Evolutionary conservation across 2,113 vertebrate genomes (phyloP), one percentile per base, ranked within the genome.

Genomic region (Tyrannus savana): DNA sequence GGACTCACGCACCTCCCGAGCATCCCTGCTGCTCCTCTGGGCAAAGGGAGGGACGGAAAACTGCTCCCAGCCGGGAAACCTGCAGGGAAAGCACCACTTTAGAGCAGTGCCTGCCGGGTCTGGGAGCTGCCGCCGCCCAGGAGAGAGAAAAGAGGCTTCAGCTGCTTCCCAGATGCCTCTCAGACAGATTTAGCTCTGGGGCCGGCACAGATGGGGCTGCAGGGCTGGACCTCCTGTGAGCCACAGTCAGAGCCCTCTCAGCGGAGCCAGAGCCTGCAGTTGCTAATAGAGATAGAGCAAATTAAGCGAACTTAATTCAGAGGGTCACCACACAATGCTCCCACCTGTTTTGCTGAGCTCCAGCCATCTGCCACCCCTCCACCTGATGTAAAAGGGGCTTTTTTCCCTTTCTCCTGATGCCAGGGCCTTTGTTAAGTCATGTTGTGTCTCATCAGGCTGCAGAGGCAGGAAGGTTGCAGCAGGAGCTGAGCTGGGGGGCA

Each of bases 291-390:
- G 97, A 87, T 62, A 21, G 4, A 77, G 94, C 97, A 97, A 97
- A 98, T 98, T 97, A 97, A 94, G 87, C 93, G 81, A 42, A 83
- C 93, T 95, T 97, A 95, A 96, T 97, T 95, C 47, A 60, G 92
- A 84, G 74, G 63, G 96, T 95, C 94, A 72, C 62, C 91, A 13
- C 96, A 97, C 98, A 98, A 97, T 94, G 96, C 87, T 88, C 72
- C 97, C 97, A 98, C 98, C 98, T 97, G 98, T 91, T 91, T 49
- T 44, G 80, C 88, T 7, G 67, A 19, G 37, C 62, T 94, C 93
- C 94, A 39, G 49, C 98, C 98, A 98, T 98, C 97, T 98, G 98
- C 77, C 90, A 19, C 74, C 77, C 96, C 91, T 91, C 79, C 35
- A 97, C 95, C 97, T 97, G 94, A 86, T 90, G 93, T 55, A 67